phyloP scores from a whole-genome alignment of 2,113 vertebrate species.

The Pollachius pollachius region DNA sequence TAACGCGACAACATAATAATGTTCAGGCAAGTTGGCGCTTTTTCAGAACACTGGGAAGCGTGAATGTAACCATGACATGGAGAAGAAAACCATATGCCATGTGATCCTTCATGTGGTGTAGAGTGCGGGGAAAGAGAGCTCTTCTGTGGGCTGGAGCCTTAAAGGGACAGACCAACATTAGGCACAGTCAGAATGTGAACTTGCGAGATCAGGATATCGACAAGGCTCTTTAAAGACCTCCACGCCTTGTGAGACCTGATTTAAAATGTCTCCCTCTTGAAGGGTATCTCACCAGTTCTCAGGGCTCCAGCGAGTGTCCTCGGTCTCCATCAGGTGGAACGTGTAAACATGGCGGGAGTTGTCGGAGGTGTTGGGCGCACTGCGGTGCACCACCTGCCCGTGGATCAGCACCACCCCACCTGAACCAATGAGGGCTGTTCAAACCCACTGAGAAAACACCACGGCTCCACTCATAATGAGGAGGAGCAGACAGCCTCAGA shows the following conservation, averaged over 20 bases:
- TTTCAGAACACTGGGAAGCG: not conserved
- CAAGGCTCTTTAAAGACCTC: not conserved
- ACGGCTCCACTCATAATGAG: too few relatives aligned
- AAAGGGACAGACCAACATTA: slow-evolving; percentile 16
- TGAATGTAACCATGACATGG: not conserved
- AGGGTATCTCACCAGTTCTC: slow-evolving; percentile 86
- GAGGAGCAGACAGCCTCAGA: not conserved
- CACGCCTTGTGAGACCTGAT: too few relatives aligned
- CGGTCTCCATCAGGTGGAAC: slow-evolving; percentile 92
- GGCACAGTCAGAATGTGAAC: not conserved
- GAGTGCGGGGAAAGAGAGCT: slow-evolving; percentile 84
- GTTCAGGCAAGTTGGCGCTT: too few relatives aligned
- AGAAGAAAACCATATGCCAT: not conserved
- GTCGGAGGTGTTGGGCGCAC: slow-evolving; percentile 80
- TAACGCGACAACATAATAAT: too few relatives aligned
- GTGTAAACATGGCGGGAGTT: slow-evolving; percentile 86
- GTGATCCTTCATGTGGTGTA: slow-evolving; percentile 69
- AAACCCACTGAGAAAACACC: not conserved
- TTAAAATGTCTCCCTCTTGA: not conserved
- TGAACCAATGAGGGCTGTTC: slow-evolving; percentile 38
- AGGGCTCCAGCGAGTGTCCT: slow-evolving; percentile 83
- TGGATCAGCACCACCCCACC: slow-evolving; percentile 88
- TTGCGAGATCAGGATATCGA: too few relatives aligned
- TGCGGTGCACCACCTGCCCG: slow-evolving; percentile 91
- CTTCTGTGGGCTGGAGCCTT: slow-evolving; percentile 90